A percentile compares a stretch with the other conserved stretches of the same genome.
Evolutionary conservation across 2,888 invertebrate species (phyloP).

Genomic region (Prostheceraeus crozeri): DNA sequence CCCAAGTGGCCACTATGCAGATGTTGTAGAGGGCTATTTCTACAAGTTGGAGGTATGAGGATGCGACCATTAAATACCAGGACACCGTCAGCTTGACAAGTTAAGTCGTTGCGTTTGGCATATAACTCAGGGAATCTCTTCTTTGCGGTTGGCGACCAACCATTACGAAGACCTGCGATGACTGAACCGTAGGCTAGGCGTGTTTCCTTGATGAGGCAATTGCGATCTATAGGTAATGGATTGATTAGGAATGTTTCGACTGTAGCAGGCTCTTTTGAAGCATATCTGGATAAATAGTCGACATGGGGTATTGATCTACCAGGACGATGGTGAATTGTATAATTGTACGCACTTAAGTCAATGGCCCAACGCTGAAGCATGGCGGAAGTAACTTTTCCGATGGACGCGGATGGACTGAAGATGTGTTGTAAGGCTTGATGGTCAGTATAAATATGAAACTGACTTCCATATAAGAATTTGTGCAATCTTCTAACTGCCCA

Average conservation of each 20-base stretch:
- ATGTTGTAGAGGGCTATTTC: background rate
- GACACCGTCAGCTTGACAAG: too few relatives aligned
- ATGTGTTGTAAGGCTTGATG: constrained; percentile 22
- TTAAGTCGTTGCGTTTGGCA: too few relatives aligned
- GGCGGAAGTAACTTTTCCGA: constrained; percentile 7
- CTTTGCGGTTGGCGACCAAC: constrained; percentile 20
- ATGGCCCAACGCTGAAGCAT: constrained; percentile 25
- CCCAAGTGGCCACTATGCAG: constrained; percentile 1
- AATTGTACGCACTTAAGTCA: constrained; percentile 24
- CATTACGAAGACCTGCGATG: constrained; percentile 6
- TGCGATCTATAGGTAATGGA: constrained; percentile 11
- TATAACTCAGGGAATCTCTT: constrained; percentile 20
- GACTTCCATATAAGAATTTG: constrained; percentile 16
- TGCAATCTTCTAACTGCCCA: constrained; percentile 21
- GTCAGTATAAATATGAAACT: constrained; percentile 12
- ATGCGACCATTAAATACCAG: too few relatives aligned
- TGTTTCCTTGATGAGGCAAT: constrained; percentile 1
- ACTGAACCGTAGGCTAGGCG: constrained; percentile 6
- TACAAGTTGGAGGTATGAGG: too few relatives aligned
- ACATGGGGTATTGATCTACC: constrained; percentile 17
- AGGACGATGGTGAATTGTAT: constrained; percentile 7
- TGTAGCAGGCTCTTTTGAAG: background rate
- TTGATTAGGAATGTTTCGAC: constrained; percentile 21
- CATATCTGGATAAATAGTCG: constrained; percentile 18
- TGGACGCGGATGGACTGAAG: background rate